Conservation (phyloP, 2,797 vertebrate species). For the Semotilus atromaculatus region DNA sequence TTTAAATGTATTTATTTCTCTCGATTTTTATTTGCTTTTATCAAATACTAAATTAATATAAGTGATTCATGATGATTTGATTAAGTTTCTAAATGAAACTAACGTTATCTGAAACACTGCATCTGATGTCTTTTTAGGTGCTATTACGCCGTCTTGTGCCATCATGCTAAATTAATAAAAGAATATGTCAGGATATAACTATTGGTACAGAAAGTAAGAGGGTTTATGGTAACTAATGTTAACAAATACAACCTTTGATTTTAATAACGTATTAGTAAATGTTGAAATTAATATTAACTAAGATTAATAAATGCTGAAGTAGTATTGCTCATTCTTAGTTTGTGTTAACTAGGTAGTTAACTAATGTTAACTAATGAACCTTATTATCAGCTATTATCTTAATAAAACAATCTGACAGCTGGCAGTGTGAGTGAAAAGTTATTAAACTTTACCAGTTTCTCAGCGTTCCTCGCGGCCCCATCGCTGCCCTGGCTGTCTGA, state of each 20-base stretch:
- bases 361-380: too few species aligned
- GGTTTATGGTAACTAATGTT: too few species aligned
- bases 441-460: conserved; percentile 74
- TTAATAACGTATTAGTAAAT: too few species aligned
- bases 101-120: background rate
- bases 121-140: background rate
- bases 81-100: background rate
- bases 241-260: too few species aligned
- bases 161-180: background rate
- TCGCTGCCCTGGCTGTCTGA: conserved; percentile 77
- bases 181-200: background rate
- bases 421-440: background rate
- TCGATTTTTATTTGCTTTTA: too few species aligned
- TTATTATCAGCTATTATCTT: background rate
- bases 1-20: background rate
- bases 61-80: background rate
- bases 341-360: too few species aligned
- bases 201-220: too few species aligned
- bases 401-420: background rate
- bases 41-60: too few species aligned
- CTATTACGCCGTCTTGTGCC: background rate
- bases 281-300: too few species aligned
- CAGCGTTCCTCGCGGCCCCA: conserved; percentile 72
- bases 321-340: too few species aligned
- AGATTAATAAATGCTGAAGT: too few species aligned